These are phyloP conservation scores for Bergia puertoricense DNA, from an alignment of 92 coral and sea anemone genomes.

Conservation along the genomic window DNA sequence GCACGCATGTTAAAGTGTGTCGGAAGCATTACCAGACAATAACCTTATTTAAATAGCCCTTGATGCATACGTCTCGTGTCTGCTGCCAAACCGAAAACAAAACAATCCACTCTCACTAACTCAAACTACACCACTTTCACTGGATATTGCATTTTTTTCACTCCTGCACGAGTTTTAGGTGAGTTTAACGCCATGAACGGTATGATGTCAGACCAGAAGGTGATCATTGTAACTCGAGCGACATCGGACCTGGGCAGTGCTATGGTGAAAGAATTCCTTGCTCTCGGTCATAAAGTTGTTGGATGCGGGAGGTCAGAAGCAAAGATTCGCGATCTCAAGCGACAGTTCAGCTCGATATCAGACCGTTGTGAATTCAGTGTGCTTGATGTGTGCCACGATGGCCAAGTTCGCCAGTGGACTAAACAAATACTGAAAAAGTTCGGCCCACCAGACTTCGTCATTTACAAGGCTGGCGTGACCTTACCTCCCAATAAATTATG, in stretches of 20 bases:
- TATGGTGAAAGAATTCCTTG: slow-evolving; percentile 38
- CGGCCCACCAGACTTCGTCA: slow-evolving; percentile 41
- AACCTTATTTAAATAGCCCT: not conserved
- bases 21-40: not conserved
- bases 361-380: slow-evolving; percentile 45
- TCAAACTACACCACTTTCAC: not conserved
- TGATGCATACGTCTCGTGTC: not conserved
- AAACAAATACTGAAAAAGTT: slow-evolving; percentile 30
- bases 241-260: slow-evolving; percentile 47
- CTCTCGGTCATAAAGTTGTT: slow-evolving; percentile 51
- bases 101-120: not conserved
- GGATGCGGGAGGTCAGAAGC: slow-evolving; percentile 47
- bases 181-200: not conserved
- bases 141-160: not conserved
- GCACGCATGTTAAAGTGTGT: not conserved
- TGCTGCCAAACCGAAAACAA: not conserved
- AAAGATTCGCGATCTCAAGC: slow-evolving; percentile 38
- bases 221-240: slow-evolving; percentile 33
- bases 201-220: slow-evolving; percentile 30
- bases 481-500: slow-evolving; percentile 37
- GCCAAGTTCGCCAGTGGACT: slow-evolving; percentile 45
- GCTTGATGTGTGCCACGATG: slow-evolving; percentile 43
- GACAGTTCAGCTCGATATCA: slow-evolving; percentile 21
- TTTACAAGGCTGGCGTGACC: slow-evolving; percentile 46
- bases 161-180: not conserved